Evolutionary conservation across 2,888 invertebrate species (phyloP).

Genomic region (Meloe dianella): DNA sequence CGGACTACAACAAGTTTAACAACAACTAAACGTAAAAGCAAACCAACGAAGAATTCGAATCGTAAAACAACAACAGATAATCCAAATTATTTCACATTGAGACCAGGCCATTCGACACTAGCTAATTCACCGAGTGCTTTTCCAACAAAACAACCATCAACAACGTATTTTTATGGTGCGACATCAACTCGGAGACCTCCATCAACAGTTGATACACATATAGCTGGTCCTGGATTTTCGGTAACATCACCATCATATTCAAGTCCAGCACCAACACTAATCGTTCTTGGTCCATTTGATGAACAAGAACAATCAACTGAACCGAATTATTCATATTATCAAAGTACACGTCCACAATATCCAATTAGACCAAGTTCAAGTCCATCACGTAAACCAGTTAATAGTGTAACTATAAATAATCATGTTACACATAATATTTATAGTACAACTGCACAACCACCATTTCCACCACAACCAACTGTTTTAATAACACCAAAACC

Average conservation of each 20-base stretch:
- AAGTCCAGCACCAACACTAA: slow-evolving; percentile 65
- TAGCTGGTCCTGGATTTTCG: slow-evolving; percentile 49
- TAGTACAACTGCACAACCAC: slow-evolving; percentile 62
- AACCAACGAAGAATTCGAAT: slow-evolving; percentile 27
- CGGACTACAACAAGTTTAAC: slow-evolving; percentile 22
- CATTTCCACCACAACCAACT: slow-evolving; percentile 60
- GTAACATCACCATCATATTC: slow-evolving; percentile 51
- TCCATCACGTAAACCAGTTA: slow-evolving; percentile 37
- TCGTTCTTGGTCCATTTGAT: slow-evolving; percentile 64
- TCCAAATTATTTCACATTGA: slow-evolving; percentile 51
- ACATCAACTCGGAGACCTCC: slow-evolving; percentile 46
- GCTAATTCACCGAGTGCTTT: slow-evolving; percentile 48
- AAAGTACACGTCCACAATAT: slow-evolving; percentile 50
- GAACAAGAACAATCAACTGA: slow-evolving; percentile 27
- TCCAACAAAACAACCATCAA: slow-evolving; percentile 55
- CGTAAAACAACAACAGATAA: slow-evolving; percentile 24
- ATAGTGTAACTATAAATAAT: slow-evolving; percentile 67
- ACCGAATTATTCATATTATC: slow-evolving; percentile 10
- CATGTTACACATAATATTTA: slow-evolving; percentile 66
- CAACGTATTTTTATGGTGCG: slow-evolving; percentile 57
- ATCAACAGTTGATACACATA: slow-evolving; percentile 42
- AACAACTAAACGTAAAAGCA: slow-evolving; percentile 24
- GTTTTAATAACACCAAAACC: slow-evolving; percentile 75
- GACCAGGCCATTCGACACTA: slow-evolving; percentile 50
- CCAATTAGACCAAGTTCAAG: slow-evolving; percentile 32